Evolutionary conservation across 2,113 vertebrate genomes (phyloP).

Genomic region (Odocoileus virginianus): DNA sequence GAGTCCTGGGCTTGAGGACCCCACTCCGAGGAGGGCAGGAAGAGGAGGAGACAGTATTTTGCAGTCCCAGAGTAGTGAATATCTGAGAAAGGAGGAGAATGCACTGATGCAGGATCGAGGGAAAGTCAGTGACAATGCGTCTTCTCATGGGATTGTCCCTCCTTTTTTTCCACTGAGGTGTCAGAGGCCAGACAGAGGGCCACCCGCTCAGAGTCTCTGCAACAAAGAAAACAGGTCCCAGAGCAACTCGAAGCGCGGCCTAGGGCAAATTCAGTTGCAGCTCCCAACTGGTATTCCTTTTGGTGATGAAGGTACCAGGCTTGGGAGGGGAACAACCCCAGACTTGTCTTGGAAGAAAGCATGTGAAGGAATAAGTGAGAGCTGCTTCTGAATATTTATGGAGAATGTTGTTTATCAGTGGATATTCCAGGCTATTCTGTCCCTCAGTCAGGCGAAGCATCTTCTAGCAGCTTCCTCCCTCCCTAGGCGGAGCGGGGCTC

Average conservation of each 20-base stretch:
- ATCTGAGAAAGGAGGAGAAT: neutral
- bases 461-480: neutral
- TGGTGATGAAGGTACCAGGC: neutral
- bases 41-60: neutral
- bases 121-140: neutral
- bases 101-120: neutral
- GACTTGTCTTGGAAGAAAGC: conserved; percentile 24
- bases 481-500: neutral
- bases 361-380: conserved; percentile 22
- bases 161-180: neutral
- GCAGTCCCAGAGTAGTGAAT: neutral
- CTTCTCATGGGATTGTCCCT: neutral
- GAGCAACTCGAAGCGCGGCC: neutral
- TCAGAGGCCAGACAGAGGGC: neutral
- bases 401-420: neutral
- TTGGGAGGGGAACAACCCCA: neutral
- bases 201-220: neutral
- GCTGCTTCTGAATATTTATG: neutral
- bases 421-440: neutral
- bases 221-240: neutral
- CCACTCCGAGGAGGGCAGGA: neutral
- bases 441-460: neutral
- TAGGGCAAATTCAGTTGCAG: neutral
- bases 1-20: neutral
- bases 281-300: neutral